Percentiles rank a stretch among this genome's conserved stretches.
Conservation (phyloP, 1,140 invertebrate species). For the Pachyrhynchus sulphureomaculatus region DNA sequence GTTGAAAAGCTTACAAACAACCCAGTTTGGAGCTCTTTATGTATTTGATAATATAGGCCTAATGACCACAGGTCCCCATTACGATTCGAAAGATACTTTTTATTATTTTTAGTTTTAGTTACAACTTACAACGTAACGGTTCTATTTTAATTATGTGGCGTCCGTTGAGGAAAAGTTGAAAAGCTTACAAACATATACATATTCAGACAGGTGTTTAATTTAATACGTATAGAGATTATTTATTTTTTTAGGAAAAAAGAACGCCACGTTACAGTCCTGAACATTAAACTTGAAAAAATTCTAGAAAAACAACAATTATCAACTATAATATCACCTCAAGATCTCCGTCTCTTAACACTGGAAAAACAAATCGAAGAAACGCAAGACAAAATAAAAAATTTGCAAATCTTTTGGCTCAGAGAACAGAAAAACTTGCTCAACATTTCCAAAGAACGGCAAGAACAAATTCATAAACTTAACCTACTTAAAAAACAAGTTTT, state of each 20-base stretch:
- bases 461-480: slow-evolving; percentile 65
- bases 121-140: no score
- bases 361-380: slow-evolving; percentile 63
- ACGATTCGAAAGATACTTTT: no score
- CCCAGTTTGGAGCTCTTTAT: no score
- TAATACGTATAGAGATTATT: no score
- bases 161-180: no score
- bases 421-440: slow-evolving; percentile 69
- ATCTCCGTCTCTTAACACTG: slow-evolving; percentile 59
- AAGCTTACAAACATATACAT: no score
- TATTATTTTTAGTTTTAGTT: no score
- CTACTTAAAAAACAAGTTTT: slow-evolving; percentile 70
- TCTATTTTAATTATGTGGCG: no score
- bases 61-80: no score
- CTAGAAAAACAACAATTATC: slow-evolving; percentile 47
- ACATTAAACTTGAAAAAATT: slow-evolving; percentile 59
- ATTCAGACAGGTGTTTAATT: no score
- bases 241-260: slow-evolving; percentile 54
- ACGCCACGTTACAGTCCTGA: slow-evolving; percentile 56
- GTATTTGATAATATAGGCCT: no score
- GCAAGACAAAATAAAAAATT: slow-evolving; percentile 59
- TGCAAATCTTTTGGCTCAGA: slow-evolving; percentile 73
- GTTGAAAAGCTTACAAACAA: not conserved
- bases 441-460: slow-evolving; percentile 64
- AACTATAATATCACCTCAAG: slow-evolving; percentile 49